Evolutionary conservation across 2,797 vertebrate species (phyloP).

Genomic region (Mycteria americana): DNA sequence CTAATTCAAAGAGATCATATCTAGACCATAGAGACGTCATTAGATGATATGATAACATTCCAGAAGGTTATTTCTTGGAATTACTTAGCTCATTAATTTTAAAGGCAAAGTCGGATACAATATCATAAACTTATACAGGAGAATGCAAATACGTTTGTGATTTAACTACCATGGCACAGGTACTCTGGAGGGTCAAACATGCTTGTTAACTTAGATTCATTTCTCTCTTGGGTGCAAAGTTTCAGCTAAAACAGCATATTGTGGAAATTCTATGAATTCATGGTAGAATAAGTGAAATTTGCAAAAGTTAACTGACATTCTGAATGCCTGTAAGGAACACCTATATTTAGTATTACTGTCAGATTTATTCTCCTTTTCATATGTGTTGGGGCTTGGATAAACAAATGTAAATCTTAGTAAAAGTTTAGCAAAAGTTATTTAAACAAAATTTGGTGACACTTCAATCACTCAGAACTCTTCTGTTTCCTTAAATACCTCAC

Average conservation of each 20-base stretch:
- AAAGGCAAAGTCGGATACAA: not conserved
- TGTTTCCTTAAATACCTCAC: not conserved
- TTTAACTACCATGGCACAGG: not conserved
- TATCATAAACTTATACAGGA: not conserved
- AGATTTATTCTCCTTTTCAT: not conserved
- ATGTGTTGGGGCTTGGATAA: not conserved
- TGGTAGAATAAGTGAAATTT: not conserved
- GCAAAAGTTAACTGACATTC: not conserved
- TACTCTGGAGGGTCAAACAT: not conserved
- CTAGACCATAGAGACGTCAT: not conserved
- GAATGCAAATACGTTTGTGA: conserved; percentile 17
- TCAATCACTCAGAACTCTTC: not conserved
- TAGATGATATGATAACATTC: conserved; percentile 3
- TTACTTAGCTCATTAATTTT: conserved; percentile 48
- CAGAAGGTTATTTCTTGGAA: conserved; percentile 6
- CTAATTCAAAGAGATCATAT: not conserved
- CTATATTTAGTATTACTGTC: not conserved
- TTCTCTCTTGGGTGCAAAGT: not conserved
- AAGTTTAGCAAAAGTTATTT: not conserved
- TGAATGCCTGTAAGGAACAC: not conserved
- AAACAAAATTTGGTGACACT: not conserved
- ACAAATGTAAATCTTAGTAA: not conserved
- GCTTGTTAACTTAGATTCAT: not conserved
- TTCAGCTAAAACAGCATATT: not conserved
- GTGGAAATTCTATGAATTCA: not conserved